Percentiles rank a stretch among this genome's conserved stretches.
These are phyloP conservation scores for Chouioia cunea DNA, from an alignment of 2,888 invertebrate genomes.

Conservation along the genomic window DNA sequence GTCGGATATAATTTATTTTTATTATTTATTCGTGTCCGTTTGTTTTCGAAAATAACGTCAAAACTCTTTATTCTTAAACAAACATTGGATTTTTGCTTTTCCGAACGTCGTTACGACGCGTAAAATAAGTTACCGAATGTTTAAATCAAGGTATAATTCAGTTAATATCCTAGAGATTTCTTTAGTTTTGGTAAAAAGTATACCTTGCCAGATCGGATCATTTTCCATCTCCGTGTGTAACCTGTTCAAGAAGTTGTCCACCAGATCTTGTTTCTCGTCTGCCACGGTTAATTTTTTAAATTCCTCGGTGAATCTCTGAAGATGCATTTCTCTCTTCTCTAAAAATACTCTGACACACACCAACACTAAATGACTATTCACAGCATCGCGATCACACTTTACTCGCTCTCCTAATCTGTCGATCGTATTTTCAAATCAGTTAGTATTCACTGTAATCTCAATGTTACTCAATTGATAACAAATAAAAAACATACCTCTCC, in stretches of 20 bases:
- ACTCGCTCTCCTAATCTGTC: slow-evolving; percentile 73
- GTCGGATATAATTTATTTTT: slow-evolving; percentile 32
- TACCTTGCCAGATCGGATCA: slow-evolving; percentile 81
- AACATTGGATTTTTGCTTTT: slow-evolving; percentile 1
- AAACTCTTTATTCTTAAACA: no score
- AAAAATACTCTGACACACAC: slow-evolving; percentile 86
- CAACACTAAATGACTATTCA: slow-evolving; percentile 80
- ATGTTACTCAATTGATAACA: neutral
- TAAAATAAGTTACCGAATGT: neutral
- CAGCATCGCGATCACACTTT: slow-evolving; percentile 79
- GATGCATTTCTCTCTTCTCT: slow-evolving; percentile 80
- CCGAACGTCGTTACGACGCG: neutral
- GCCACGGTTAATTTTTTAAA: slow-evolving; percentile 84
- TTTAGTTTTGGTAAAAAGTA: slow-evolving; percentile 10
- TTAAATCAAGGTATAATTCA: no score
- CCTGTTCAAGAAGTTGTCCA: slow-evolving; percentile 84
- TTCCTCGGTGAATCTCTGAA: slow-evolving; percentile 83
- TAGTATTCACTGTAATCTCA: no score
- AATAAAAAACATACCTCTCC: slow-evolving; percentile 71
- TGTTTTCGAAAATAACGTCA: neutral
- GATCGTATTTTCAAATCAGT: slow-evolving; percentile 29
- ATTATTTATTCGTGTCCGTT: no score
- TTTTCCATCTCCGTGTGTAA: slow-evolving; percentile 79
- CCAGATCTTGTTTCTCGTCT: slow-evolving; percentile 92
- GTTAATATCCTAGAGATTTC: no score